Conservation (phyloP, 2,888 invertebrate species). For the Aleiodes alternator region DNA sequence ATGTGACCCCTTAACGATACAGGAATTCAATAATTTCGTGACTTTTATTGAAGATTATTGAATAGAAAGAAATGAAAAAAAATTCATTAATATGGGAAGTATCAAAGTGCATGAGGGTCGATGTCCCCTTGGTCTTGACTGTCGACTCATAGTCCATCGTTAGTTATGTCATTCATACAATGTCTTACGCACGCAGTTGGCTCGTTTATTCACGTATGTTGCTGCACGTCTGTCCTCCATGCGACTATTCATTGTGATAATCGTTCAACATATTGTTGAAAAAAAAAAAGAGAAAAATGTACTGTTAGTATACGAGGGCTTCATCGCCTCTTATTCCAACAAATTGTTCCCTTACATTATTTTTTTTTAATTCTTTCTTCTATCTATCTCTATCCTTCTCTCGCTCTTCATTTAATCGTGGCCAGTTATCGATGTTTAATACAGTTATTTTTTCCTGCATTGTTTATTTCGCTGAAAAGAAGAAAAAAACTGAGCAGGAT, state of each 20-base stretch:
- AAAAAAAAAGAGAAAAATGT: neutral
- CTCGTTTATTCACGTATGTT: conserved; percentile 21
- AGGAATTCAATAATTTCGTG: neutral
- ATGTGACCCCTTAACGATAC: too few relatives aligned
- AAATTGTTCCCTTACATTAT: conserved; percentile 18
- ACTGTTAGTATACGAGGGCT: conserved; percentile 34
- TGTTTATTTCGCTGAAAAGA: neutral
- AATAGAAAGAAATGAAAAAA: neutral
- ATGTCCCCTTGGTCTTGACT: conserved; percentile 61
- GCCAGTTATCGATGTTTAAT: conserved; percentile 62
- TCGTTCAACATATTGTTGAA: conserved; percentile 32
- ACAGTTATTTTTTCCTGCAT: conserved; percentile 64
- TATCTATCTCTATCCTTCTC: too few relatives aligned
- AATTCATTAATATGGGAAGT: neutral
- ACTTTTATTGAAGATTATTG: conserved; percentile 10
- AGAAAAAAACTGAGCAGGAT: neutral
- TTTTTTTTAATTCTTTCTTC: neutral
- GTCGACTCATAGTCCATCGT: conserved; percentile 55
- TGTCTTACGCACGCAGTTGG: conserved; percentile 52
- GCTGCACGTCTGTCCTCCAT: conserved; percentile 16
- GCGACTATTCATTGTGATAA: conserved; percentile 28
- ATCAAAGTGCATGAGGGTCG: conserved; percentile 64
- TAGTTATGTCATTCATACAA: conserved; percentile 73
- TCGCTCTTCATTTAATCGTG: neutral
- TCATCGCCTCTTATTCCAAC: conserved; percentile 11